Conservation (phyloP, 2,888 invertebrate genomes). For the Hedychridium roseum region DNA sequence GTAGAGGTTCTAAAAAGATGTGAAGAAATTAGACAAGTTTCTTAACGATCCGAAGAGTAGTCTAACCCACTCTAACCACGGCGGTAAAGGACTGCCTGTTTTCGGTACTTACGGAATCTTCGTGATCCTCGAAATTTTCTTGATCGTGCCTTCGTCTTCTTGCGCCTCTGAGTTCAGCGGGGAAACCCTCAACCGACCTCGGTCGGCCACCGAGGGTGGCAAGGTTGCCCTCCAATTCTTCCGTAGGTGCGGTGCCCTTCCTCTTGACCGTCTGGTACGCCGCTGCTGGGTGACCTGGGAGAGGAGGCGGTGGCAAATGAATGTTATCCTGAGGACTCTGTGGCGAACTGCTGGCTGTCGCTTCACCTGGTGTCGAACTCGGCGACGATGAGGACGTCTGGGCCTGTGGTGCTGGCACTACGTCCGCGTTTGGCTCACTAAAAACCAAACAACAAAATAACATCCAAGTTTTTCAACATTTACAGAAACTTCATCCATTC, state of each 20-base stretch:
- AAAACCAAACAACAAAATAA: too few relatives aligned
- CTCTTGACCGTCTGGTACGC: constrained; percentile 86
- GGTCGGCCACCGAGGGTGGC: constrained; percentile 87
- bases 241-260: constrained; percentile 73
- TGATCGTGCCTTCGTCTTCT: constrained; percentile 72
- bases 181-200: constrained; percentile 85
- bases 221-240: constrained; percentile 78
- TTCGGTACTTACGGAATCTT: constrained; percentile 49
- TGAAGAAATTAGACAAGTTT: neutral
- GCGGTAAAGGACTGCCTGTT: too few relatives aligned
- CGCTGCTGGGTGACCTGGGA: constrained; percentile 81
- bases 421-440: constrained; percentile 82
- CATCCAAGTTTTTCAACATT: too few relatives aligned
- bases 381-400: constrained; percentile 76
- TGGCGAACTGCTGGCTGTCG: constrained; percentile 69
- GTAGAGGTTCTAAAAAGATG: constrained; percentile 42
- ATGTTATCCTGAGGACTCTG: constrained; percentile 70
- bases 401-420: constrained; percentile 83
- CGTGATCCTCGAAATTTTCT: constrained; percentile 56
- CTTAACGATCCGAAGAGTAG: too few relatives aligned
- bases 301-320: constrained; percentile 82
- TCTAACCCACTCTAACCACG: too few relatives aligned
- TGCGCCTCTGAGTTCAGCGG: constrained; percentile 79
- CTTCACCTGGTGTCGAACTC: constrained; percentile 72
- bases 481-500: too few relatives aligned